Conservation (phyloP, 2,797 vertebrate species). For the Danio tinwini region DNA sequence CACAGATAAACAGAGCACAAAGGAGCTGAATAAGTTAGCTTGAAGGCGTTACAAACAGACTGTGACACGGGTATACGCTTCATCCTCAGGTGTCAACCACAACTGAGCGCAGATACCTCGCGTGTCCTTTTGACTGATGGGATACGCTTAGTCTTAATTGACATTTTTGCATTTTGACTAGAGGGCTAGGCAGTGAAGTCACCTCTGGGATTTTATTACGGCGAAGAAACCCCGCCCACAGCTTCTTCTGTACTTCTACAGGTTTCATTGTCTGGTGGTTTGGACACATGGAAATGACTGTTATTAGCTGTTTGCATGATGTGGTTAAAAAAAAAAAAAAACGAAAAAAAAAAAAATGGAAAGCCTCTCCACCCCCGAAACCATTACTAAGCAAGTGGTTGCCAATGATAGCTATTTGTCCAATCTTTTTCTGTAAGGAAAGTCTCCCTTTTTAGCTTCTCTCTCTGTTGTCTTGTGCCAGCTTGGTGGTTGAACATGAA, state of each 20-base stretch:
- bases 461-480: conserved; percentile 22
- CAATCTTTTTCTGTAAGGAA: conserved; percentile 41
- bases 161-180: conserved; percentile 55
- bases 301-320: conserved; percentile 43
- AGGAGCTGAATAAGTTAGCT: conserved; percentile 59
- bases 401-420: conserved; percentile 51
- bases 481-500: conserved; percentile 48
- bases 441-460: conserved; percentile 26
- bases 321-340: conserved; percentile 22
- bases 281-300: conserved; percentile 39
- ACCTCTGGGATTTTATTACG: conserved; percentile 52
- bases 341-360: background rate
- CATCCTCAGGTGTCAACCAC: conserved; percentile 79
- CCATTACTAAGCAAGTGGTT: conserved; percentile 41
- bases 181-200: conserved; percentile 43
- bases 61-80: conserved; percentile 76
- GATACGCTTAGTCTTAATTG: conserved; percentile 60
- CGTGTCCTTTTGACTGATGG: conserved; percentile 68
- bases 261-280: conserved; percentile 27
- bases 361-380: conserved; percentile 38
- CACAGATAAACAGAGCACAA: conserved; percentile 54
- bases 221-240: conserved; percentile 7
- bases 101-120: conserved; percentile 67
- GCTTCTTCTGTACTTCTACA: conserved; percentile 15
- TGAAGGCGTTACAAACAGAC: conserved; percentile 69